A percentile compares a stretch with the other conserved stretches of the same genome.
Conservation (phyloP, 2,113 vertebrate species). For the Eupsittula cactorum region DNA sequence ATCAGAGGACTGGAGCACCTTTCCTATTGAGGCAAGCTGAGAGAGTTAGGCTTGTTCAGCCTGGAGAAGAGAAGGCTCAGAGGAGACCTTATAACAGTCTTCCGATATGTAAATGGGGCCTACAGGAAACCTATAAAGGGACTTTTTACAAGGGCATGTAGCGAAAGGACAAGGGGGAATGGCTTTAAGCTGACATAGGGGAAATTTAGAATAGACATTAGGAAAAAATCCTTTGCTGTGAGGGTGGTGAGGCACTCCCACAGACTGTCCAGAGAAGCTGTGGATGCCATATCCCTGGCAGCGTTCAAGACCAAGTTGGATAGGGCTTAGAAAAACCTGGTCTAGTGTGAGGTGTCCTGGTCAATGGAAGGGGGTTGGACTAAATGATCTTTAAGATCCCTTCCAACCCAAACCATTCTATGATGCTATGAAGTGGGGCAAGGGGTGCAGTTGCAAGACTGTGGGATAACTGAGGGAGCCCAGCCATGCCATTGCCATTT, state of each 20-base stretch:
- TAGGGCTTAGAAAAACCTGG: neutral
- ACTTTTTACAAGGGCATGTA: neutral
- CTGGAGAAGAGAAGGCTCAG: neutral
- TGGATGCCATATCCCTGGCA: neutral
- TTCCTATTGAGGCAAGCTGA: neutral
- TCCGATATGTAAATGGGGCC: neutral
- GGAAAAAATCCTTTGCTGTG: neutral
- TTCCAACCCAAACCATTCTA: neutral
- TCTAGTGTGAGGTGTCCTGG: neutral
- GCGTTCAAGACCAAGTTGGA: neutral
- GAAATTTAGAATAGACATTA: neutral
- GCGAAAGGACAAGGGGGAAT: neutral
- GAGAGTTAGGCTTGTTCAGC: neutral
- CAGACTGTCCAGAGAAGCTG: neutral
- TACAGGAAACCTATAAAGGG: neutral
- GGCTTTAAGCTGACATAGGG: neutral
- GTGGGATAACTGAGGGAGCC: neutral
- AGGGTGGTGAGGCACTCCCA: neutral
- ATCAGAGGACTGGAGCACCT: neutral
- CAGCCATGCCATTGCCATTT: rapidly evolving
- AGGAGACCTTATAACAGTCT: neutral
- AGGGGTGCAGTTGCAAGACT: neutral
- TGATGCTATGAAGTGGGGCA: neutral
- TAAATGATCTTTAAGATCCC: neutral
- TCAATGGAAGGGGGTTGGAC: neutral